Evolutionary conservation across 2,113 vertebrate genomes (phyloP), one percentile per base, ranked within the genome.

Genomic region (Oncorhynchus tshawytscha): DNA sequence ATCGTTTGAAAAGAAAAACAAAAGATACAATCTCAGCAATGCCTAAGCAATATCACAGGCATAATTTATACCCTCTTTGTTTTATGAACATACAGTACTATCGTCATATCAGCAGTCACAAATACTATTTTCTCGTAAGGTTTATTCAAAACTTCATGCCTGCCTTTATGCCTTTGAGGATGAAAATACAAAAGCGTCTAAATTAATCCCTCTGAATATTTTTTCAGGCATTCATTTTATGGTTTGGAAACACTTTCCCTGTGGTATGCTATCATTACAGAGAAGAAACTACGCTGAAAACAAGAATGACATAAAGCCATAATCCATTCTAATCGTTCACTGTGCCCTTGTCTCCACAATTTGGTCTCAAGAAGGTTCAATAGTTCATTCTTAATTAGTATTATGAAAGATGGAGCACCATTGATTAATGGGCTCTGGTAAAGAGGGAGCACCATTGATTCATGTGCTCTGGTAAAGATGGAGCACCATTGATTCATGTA

Each of bases 261-360:
- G 27, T 7, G 1, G 29, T 11, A 39, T 8, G 16, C 29, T 45
- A 12, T 68, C 12, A 25, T 70, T 70, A 70, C 34, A 24, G 68
- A 70, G 29, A 68, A 68, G 67, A n/a, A 68, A 34, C 31, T 7
- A 49, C 0, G n/a, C 16, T 24, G 39, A 25, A 24, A 45, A 49
- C 16, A 39, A 54, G 60, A 74, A 78, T n/a, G 71, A 62, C 75
- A 76, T 76, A 70, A 82, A 45, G 80, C 74, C 85, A 84, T 85
- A 81, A 83, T 88, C 83, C 85, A 70, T 88, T 89, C 79, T 82
- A 78, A 91, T 90, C 88, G 85, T 71, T 81, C 7, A 67, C 70
- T 18, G 84, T 82, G 72, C 86, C 79, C 73, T 85, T 87, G 83
- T 90, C 77, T 77, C 84, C 77, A 62, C 81, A 60, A 76, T 83